These are phyloP conservation scores for Busseola fusca DNA, from an alignment of 2,888 invertebrate genomes.

Conservation along the genomic window DNA sequence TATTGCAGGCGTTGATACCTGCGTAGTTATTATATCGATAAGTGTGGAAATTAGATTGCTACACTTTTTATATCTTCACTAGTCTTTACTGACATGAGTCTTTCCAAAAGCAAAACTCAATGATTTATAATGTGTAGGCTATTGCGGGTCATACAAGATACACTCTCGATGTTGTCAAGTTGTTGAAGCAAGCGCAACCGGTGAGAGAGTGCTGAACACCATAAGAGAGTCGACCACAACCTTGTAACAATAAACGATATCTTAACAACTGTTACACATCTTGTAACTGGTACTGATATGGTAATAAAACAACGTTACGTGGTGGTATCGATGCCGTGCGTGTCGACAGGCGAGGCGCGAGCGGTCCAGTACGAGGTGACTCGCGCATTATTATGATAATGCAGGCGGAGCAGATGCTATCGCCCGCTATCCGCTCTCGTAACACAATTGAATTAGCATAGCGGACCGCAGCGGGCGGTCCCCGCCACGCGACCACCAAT, in stretches of 20 bases:
- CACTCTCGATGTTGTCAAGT: background rate
- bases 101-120: conserved; percentile 5
- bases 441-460: conserved; percentile 89
- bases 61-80: conserved; percentile 13
- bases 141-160: background rate
- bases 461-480: conserved; percentile 86
- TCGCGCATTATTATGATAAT: conserved; percentile 88
- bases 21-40: conserved; percentile 35
- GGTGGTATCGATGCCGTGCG: conserved; percentile 58
- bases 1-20: conserved; percentile 17
- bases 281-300: conserved; percentile 57
- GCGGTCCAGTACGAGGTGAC: conserved; percentile 77
- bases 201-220: conserved; percentile 6
- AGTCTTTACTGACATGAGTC: background rate
- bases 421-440: conserved; percentile 79
- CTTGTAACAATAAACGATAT: conserved; percentile 39
- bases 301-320: conserved; percentile 57
- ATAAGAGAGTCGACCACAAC: conserved; percentile 19
- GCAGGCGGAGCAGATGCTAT: conserved; percentile 84
- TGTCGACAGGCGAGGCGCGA: conserved; percentile 74
- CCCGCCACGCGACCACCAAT: conserved; percentile 84
- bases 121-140: background rate
- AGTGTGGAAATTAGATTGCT: conserved; percentile 27
- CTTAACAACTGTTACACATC: conserved; percentile 53
- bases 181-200: background rate